Base-by-base conservation (phyloP, 2,888 invertebrate species). In the Plemyria rubiginata region DNA sequence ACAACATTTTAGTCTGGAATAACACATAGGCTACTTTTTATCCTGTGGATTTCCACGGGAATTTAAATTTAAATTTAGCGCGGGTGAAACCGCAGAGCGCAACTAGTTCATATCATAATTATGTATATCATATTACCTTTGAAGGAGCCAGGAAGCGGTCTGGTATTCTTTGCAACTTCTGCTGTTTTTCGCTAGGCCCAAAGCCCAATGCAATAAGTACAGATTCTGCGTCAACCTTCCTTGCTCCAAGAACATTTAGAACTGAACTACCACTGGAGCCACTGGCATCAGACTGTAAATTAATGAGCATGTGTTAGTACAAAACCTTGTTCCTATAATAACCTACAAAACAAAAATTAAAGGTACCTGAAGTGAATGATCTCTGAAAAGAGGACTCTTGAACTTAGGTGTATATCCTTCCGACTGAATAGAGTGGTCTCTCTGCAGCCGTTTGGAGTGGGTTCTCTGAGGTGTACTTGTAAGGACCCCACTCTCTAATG, bases 221-320 rank as follows among this genome's bases (percentile, higher is more conserved):
- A 58, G 97, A 96, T 82, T 98, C 98, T 0, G 98, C 98, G 90
- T 98, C 98, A 22, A 97, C 96, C 78, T 95, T 96, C 43, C 98
- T 94, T 15, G 96, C 94, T 74, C 97, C 97, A 74, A 98, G 88
- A 54, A 98, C 94, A 81, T 96, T 97, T 80, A 97, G 95, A 40
- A 97, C 96, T 94, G 97, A 97, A 77, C 96, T 96, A 16, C 92
- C 87, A 75, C 92, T 92, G n/a, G 92, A 92, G 36, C 92, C 92
- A 78, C 92, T 92, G 38, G 83, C 91, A 82, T 92, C 92, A 51
- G 92, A 92, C 92, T 92, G 77, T 4, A 78, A 78, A 46, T 54
- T 28, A 48, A 38, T 54, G 52, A 13, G 9, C 32, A 29, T 48
- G 7, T 2, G 7, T 32, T 36, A 49, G 22, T 22, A 32, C 7